A percentile compares a stretch with the other conserved stretches of the same genome.
Evolutionary conservation across 53 echinoderm and acorn worm genomes (phyloP).

Genomic region (Astropecten irregularis): DNA sequence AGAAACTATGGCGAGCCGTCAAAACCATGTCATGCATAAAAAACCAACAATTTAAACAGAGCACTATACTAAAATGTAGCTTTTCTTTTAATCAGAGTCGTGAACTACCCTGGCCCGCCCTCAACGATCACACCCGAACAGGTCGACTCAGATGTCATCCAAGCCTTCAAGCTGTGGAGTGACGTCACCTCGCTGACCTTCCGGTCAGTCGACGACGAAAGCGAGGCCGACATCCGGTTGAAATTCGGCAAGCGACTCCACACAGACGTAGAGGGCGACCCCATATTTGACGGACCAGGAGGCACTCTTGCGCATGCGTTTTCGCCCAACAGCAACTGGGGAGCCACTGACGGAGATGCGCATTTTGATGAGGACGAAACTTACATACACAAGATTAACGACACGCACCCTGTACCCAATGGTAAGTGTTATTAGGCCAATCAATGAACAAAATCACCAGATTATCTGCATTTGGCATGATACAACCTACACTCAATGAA

Average conservation of each 20-base stretch:
- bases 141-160: slow-evolving; percentile 61
- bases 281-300: slow-evolving; percentile 80
- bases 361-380: slow-evolving; percentile 90
- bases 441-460: neutral
- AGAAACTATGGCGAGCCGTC: neutral
- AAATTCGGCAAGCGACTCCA: slow-evolving; percentile 71
- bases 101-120: slow-evolving; percentile 60
- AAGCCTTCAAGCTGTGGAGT: slow-evolving; percentile 85
- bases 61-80: neutral
- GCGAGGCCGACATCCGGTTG: slow-evolving; percentile 78
- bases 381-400: slow-evolving; percentile 69
- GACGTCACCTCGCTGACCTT: slow-evolving; percentile 83
- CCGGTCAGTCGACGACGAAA: slow-evolving; percentile 49
- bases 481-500: too few relatives aligned
- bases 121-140: slow-evolving; percentile 53
- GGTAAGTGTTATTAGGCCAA: slow-evolving; percentile 20
- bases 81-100: slow-evolving; percentile 21
- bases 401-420: slow-evolving; percentile 37
- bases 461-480: too few relatives aligned
- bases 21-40: neutral
- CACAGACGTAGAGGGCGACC: slow-evolving; percentile 68
- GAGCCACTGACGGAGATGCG: slow-evolving; percentile 84
- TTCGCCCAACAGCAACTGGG: slow-evolving; percentile 94
- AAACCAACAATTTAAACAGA: neutral
- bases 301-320: slow-evolving; percentile 94